These are phyloP conservation scores for Ibycter americanus DNA, from an alignment of 2,797 vertebrate genomes.

Conservation along the genomic window DNA sequence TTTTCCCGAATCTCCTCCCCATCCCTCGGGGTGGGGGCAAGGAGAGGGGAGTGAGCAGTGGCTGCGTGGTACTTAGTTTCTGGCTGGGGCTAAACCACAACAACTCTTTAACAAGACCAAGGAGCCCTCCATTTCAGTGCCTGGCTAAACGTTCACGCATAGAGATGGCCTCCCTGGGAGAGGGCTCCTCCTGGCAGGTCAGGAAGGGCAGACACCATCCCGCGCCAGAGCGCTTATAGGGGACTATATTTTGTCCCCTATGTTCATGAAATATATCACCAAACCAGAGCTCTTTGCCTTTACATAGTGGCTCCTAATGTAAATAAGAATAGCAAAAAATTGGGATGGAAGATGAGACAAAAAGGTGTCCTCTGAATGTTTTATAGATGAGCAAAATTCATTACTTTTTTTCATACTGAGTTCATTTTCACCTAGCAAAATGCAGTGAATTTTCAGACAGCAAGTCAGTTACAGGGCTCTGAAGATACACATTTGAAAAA, in stretches of 20 bases:
- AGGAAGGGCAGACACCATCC: not conserved
- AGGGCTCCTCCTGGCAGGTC: not conserved
- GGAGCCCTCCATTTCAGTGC: not conserved
- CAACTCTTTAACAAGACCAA: constrained; percentile 24
- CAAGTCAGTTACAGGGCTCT: not conserved
- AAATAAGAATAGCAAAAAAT: not conserved
- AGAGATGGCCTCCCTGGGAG: not conserved
- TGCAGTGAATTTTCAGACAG: not conserved
- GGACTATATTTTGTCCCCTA: not conserved
- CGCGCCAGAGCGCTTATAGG: not conserved
- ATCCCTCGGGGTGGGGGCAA: too few species aligned
- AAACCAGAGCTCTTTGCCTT: not conserved
- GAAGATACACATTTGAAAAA: not conserved
- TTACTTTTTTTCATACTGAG: not conserved
- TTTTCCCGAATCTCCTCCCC: too few species aligned
- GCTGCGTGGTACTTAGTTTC: too few species aligned
- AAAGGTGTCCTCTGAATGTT: not conserved
- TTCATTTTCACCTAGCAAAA: not conserved
- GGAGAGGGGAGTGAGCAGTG: too few species aligned
- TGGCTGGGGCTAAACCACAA: too few species aligned
- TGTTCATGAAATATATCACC: not conserved
- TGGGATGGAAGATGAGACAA: not conserved
- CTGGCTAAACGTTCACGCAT: fast-evolving
- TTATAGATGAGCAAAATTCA: not conserved
- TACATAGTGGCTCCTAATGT: not conserved